Percentiles rank a stretch among this genome's conserved stretches.
These are phyloP conservation scores for Ptychoptera contaminata DNA, from an alignment of 2,888 invertebrate species.

Conservation along the genomic window DNA sequence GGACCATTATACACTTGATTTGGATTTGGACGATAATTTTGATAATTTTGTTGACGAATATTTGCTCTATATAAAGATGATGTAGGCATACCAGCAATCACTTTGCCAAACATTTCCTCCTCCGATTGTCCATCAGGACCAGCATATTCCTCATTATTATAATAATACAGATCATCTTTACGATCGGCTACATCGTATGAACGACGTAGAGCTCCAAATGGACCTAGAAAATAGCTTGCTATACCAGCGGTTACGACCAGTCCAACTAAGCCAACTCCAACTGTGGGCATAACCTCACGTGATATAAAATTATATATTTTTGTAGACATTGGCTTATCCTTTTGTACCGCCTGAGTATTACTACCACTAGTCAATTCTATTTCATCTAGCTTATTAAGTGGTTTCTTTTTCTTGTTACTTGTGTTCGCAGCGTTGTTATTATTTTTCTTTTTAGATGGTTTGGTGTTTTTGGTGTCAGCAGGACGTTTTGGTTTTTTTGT, in stretches of 20 bases:
- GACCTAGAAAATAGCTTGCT: conserved; percentile 55
- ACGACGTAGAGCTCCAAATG: conserved; percentile 49
- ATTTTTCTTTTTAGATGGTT: conserved; percentile 5
- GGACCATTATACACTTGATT: conserved; percentile 2
- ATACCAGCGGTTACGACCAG: conserved; percentile 57
- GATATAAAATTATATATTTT: conserved; percentile 64
- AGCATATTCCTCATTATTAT: conserved; percentile 50
- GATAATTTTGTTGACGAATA: conserved; percentile 14
- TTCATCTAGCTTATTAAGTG: conserved; percentile 7
- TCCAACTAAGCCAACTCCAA: conserved; percentile 61
- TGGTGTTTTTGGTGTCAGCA: conserved; percentile 10
- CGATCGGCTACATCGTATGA: conserved; percentile 46
- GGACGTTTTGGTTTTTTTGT: conserved; percentile 14
- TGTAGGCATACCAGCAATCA: conserved; percentile 51
- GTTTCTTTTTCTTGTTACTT: conserved; percentile 11
- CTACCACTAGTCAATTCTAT: conserved; percentile 8
- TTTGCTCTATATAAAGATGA: conserved; percentile 31
- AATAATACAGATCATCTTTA: conserved; percentile 47
- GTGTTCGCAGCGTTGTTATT: conserved; percentile 5
- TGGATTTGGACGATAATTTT: conserved; percentile 19
- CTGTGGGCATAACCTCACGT: conserved; percentile 65
- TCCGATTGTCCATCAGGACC: conserved; percentile 51
- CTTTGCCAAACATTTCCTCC: conserved; percentile 61
- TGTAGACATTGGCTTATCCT: conserved; percentile 46
- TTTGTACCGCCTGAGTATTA: conserved; percentile 6